These are phyloP conservation scores for Drosophila arawakana DNA, from an alignment of 1,140 invertebrate genomes.

Conservation along the genomic window DNA sequence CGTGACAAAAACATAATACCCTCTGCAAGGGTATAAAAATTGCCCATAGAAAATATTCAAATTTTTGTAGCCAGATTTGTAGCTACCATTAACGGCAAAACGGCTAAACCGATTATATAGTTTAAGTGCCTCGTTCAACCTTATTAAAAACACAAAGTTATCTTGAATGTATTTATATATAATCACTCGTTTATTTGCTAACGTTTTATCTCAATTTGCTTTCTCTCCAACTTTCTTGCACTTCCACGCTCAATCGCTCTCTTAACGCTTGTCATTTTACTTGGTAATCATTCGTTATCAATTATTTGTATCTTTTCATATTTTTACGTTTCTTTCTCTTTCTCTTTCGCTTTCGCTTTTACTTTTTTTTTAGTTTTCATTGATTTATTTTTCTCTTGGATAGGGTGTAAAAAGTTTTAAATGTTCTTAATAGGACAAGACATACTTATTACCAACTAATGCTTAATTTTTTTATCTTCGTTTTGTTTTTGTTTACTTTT, in stretches of 20 bases:
- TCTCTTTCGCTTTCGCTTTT: conserved; percentile 16
- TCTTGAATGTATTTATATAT: conserved; percentile 62
- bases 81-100: too few relatives aligned
- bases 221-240: neutral
- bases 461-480: conserved; percentile 44
- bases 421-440: conserved; percentile 54
- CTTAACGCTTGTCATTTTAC: conserved; percentile 37
- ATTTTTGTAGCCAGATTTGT: too few relatives aligned
- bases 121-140: neutral
- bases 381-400: conserved; percentile 47
- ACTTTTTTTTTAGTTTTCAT: conserved; percentile 10
- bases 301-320: conserved; percentile 29
- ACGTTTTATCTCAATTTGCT: conserved; percentile 53
- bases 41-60: too few relatives aligned
- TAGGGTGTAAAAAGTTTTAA: conserved; percentile 75
- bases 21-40: too few relatives aligned
- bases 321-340: conserved; percentile 3
- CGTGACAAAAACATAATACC: too few relatives aligned
- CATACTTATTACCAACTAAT: conserved; percentile 40
- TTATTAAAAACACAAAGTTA: conserved; percentile 5
- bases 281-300: conserved; percentile 56
- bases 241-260: neutral
- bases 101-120: too few relatives aligned
- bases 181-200: conserved; percentile 78
- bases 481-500: conserved; percentile 38